Conservation (phyloP, 2,113 vertebrate species). For the Thymallus thymallus region DNA sequence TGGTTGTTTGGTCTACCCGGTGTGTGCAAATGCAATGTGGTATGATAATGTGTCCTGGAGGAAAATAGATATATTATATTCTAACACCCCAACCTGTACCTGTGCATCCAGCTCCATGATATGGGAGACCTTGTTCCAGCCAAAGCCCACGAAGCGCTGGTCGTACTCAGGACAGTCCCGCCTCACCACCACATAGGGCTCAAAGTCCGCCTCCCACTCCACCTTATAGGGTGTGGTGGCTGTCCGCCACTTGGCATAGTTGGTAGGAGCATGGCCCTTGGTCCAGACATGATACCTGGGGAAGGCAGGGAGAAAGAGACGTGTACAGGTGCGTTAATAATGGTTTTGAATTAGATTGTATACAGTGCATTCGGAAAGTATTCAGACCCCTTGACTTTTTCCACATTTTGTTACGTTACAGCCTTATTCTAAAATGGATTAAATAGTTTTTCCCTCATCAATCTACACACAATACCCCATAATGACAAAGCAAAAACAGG, state of each 20-base stretch:
- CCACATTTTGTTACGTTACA: too few relatives aligned
- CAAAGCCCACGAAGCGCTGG: conserved; percentile 92
- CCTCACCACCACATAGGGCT: conserved; percentile 92
- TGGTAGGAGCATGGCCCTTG: conserved; percentile 86
- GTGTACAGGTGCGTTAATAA: background rate
- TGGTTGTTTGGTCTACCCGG: too few relatives aligned
- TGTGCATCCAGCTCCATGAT: conserved; percentile 93
- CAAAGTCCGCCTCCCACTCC: conserved; percentile 91
- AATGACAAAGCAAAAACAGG: too few relatives aligned
- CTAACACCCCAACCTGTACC: conserved; percentile 66
- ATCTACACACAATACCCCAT: too few relatives aligned
- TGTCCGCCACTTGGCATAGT: conserved; percentile 92
- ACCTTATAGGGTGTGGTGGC: conserved; percentile 86
- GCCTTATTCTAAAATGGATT: too few relatives aligned
- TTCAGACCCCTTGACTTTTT: too few relatives aligned
- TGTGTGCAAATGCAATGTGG: background rate
- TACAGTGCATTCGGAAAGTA: too few relatives aligned
- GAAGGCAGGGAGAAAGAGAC: background rate
- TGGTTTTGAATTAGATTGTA: background rate
- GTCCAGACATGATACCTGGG: conserved; percentile 93
- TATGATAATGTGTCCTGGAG: background rate
- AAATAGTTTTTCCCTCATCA: too few relatives aligned
- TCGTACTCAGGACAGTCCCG: conserved; percentile 90
- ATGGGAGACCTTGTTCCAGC: conserved; percentile 98
- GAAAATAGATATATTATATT: background rate